Base-by-base conservation (phyloP, 1,140 invertebrate species). In the Acromyrmex charruanus region DNA sequence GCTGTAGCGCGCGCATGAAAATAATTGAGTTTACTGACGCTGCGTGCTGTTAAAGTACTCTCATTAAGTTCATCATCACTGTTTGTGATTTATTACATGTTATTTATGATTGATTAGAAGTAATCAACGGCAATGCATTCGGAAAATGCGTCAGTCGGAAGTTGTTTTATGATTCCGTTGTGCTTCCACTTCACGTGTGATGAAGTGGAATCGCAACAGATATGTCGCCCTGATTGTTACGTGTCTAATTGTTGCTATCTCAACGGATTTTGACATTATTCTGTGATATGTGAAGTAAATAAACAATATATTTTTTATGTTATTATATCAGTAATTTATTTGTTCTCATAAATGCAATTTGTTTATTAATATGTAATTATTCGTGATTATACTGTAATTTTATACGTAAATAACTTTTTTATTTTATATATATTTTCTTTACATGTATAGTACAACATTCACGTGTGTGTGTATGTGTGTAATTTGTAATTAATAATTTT, bases 11-110 rank as follows among this genome's bases (percentile, higher is more conserved):
- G 58, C 55, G 14, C 35, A 14, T 16, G 21, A 84, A 63, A 58
- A 75, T 61, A 74, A 84, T 84, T 61, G 80, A 63, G 59, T 75
- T 75, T 44, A 51, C 39, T 49, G 55, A 84, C 28, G 69, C 39
- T 25, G 55, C 53, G 68, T 49, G 35, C 18, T 35, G 53, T 71
- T 82, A 82, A 82, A 82, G 25, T 84, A 84, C 55, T 75, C 53
- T 75, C 39, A 84, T 84, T 61, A 61, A 72, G 44, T 75, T 21
- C 55, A 74, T 31, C 18, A 74, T 28, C 66, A 28, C 28, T 84
- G 69, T 84, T 84, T 84, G 28, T 74, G 80, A 84, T 84, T 84
- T 84, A 84, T 84, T 84, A 51, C 44, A 74, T 39, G 80, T 84
- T 74, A 84, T 84, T 74, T 51, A 74, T 84, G 80, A 84, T 84